Evolutionary conservation across 1,140 invertebrate genomes (phyloP), one percentile per base, ranked within the genome.

Genomic region (Mercenaria mercenaria): DNA sequence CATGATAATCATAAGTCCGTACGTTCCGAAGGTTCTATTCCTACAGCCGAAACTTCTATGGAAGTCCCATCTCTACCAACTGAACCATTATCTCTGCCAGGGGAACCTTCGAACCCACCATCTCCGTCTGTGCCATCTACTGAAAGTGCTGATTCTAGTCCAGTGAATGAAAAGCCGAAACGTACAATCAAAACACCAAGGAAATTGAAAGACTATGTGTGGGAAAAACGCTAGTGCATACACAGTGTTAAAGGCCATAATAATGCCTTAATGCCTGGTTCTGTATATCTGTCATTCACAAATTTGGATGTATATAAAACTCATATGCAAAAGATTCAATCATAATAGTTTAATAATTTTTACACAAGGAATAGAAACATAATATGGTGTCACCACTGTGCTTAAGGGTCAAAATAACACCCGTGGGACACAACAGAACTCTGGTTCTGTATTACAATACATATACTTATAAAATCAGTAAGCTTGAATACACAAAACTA

Each of bases 231-330:
- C n/a, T 67, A 29, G 61, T 67, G 61, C 32, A 67, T 34, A 29
- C 61, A 67, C 61, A 10, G 61, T 67, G 61, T 67, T 67, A 67
- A 67, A 67, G 61, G 61, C 61, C 32, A 67, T 67, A 26, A 67
- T 34, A 67, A 67, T 34, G 32, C n/a, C n/a, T n/a, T n/a, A n/a
- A n/a, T n/a, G n/a, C n/a, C n/a, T n/a, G n/a, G n/a, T n/a, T n/a
- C n/a, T n/a, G n/a, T n/a, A n/a, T n/a, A n/a, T n/a, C n/a, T 23
- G n/a, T 67, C 8, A 10, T 67, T 10, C 32, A 29, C 32, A 34
- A 29, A 23, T 11, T 11, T 11, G 52, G 13, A n/a, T 56, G 52
- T 15, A 56, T 15, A 56, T 56, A 13, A n/a, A n/a, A n/a, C n/a
- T n/a, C n/a, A n/a, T n/a, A n/a, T n/a, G n/a, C n/a, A n/a, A n/a